Conservation (phyloP, 2,113 vertebrate genomes). For the Centropristis striata region DNA sequence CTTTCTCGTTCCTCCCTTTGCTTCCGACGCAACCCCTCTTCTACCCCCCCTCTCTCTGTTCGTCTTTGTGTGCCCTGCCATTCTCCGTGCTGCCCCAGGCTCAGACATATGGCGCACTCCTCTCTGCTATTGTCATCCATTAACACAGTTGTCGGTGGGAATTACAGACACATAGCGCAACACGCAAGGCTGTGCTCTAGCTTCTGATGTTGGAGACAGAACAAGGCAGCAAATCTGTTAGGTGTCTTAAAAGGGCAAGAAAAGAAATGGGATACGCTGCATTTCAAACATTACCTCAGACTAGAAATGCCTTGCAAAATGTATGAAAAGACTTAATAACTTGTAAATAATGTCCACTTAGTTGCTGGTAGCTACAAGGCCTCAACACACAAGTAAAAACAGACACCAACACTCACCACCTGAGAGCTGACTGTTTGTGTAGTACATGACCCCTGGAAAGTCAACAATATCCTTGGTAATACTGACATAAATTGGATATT, state of each 20-base stretch:
- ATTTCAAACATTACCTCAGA: conserved; percentile 27
- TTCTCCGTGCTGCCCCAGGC: conserved; percentile 79
- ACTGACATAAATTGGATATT: not conserved
- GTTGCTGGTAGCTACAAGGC: not conserved
- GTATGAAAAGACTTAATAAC: not conserved
- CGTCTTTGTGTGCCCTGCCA: conserved; percentile 78
- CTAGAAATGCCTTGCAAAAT: too few species aligned
- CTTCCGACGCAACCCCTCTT: conserved; percentile 12
- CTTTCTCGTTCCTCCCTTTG: conserved; percentile 19
- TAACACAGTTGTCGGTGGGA: conserved; percentile 87
- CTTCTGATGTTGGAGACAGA: conserved; percentile 64
- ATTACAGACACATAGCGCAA: conserved; percentile 78
- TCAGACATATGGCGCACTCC: conserved; percentile 83
- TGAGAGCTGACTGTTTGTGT: too few species aligned
- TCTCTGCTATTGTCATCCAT: conserved; percentile 85
- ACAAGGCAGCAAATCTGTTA: conserved; percentile 47
- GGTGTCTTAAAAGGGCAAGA: conserved; percentile 44
- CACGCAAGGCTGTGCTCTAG: conserved; percentile 64
- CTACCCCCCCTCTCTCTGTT: conserved; percentile 22
- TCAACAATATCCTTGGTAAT: not conserved
- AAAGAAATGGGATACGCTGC: conserved; percentile 26
- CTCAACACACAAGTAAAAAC: not conserved
- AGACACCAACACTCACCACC: not conserved
- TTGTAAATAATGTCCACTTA: not conserved
- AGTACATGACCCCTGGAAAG: too few species aligned